A percentile compares a stretch with the other conserved stretches of the same genome.
phyloP scores from a whole-genome alignment of 30 jellyfish, hydroid and myxozoan genomes.

The Turritopsis rubra region DNA sequence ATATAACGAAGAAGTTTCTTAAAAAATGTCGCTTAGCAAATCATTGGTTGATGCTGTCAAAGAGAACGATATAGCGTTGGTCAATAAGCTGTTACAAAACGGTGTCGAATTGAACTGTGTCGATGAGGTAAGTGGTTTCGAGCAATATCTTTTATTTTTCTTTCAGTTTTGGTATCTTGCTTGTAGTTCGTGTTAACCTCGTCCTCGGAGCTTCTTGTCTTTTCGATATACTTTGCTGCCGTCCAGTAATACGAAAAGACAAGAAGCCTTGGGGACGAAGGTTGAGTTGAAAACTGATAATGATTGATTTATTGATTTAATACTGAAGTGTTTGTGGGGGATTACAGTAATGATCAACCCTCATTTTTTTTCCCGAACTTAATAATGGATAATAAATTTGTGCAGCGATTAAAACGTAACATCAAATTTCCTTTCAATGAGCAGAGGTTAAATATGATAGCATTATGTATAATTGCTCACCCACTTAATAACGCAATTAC shows the following conservation, averaged over 20 bases:
- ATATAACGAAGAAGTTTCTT: neutral
- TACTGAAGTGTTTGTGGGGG: neutral
- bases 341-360: neutral
- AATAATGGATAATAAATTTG: neutral
- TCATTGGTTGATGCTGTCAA: conserved; percentile 75
- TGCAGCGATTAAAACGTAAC: neutral
- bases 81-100: conserved; percentile 40
- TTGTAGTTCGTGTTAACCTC: neutral
- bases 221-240: no score
- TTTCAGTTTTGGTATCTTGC: neutral
- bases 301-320: neutral
- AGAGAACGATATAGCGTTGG: conserved; percentile 58
- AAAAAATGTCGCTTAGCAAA: conserved; percentile 15
- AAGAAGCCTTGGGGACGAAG: no score
- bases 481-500: neutral
- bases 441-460: neutral
- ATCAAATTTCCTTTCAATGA: neutral
- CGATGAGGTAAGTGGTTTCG: conserved; percentile 57
- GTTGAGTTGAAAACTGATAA: no score
- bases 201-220: no score
- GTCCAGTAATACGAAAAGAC: no score
- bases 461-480: neutral
- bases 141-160: neutral
- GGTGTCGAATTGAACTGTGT: conserved; percentile 54
- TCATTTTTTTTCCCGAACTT: neutral